Percentiles rank a stretch among this genome's conserved stretches.
phyloP scores from a whole-genome alignment of 2,888 invertebrate species.

The Phyllotreta cruciferae region DNA sequence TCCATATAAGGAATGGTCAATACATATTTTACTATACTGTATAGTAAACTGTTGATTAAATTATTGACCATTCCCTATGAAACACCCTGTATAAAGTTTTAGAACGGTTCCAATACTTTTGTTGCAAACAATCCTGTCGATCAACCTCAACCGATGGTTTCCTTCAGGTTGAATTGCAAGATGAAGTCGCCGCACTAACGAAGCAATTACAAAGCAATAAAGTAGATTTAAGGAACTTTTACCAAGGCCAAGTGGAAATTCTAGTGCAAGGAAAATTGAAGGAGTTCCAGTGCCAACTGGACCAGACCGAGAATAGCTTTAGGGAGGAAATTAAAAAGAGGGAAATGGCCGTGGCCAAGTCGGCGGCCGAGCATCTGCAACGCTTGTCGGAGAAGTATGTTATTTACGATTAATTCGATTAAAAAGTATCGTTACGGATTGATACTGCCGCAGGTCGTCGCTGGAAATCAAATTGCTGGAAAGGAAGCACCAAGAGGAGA shows the following conservation, averaged over 20 bases:
- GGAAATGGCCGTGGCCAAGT: conserved; percentile 72
- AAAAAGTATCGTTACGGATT: conserved; percentile 11
- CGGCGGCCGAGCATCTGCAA: conserved; percentile 75
- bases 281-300: conserved; percentile 79
- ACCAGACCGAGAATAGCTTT: conserved; percentile 71
- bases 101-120: conserved; percentile 2
- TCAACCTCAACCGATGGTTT: too few species aligned
- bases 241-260: conserved; percentile 81
- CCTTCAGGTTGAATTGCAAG: conserved; percentile 60
- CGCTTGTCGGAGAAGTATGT: conserved; percentile 72
- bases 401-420: conserved; percentile 8
- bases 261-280: conserved; percentile 78
- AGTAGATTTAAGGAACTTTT: conserved; percentile 73
- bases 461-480: conserved; percentile 78
- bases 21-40: too few species aligned
- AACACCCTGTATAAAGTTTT: too few species aligned
- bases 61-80: too few species aligned
- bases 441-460: conserved; percentile 65
- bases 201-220: conserved; percentile 70
- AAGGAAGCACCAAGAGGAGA: conserved; percentile 81
- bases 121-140: conserved; percentile 12
- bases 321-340: conserved; percentile 69
- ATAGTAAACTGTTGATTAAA: too few species aligned
- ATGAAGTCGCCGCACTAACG: conserved; percentile 57
- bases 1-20: too few species aligned